phyloP scores from a whole-genome alignment of 1,140 invertebrate species.

The Neodiprion fabricii region DNA sequence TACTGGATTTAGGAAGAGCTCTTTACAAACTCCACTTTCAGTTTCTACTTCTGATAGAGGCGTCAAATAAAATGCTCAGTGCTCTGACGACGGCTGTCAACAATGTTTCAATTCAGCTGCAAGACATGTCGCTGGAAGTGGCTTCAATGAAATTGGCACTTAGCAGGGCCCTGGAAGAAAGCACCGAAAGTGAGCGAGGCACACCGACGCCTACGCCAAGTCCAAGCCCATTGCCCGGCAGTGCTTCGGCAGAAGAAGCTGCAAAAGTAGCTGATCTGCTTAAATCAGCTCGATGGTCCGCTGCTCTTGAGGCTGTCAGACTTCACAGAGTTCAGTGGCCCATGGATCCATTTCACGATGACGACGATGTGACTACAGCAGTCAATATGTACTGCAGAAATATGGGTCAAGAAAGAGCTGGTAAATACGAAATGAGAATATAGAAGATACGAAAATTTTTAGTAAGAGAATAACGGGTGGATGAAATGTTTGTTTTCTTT shows the following conservation, averaged over 20 bases:
- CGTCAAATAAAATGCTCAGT: conserved; percentile 87
- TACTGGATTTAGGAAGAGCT: conserved; percentile 79
- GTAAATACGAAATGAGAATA: conserved; percentile 43
- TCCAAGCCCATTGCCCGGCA: conserved; percentile 53
- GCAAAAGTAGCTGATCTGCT: conserved; percentile 68
- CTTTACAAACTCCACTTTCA: conserved; percentile 96
- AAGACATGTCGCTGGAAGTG: conserved; percentile 66
- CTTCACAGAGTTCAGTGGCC: conserved; percentile 68
- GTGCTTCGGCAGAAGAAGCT: conserved; percentile 62
- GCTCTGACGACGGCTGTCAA: conserved; percentile 65
- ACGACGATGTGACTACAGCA: conserved; percentile 70
- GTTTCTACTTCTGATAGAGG: conserved; percentile 87
- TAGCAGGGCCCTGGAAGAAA: conserved; percentile 62
- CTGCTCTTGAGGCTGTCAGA: conserved; percentile 70
- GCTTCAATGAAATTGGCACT: conserved; percentile 61
- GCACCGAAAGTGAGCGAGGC: conserved; percentile 65
- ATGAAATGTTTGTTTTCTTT: conserved; percentile 41
- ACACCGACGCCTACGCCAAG: conserved; percentile 65
- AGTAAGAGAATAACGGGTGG: conserved; percentile 39
- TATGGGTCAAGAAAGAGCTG: conserved; percentile 71
- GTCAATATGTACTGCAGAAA: conserved; percentile 76
- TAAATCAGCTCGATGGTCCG: conserved; percentile 69
- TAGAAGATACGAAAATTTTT: conserved; percentile 14
- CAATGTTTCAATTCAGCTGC: conserved; percentile 61
- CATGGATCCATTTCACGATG: conserved; percentile 65